A percentile compares a stretch with the other conserved stretches of the same genome.
Evolutionary conservation across 1,140 invertebrate species (phyloP).

Genomic region (Oscheius sp.): DNA sequence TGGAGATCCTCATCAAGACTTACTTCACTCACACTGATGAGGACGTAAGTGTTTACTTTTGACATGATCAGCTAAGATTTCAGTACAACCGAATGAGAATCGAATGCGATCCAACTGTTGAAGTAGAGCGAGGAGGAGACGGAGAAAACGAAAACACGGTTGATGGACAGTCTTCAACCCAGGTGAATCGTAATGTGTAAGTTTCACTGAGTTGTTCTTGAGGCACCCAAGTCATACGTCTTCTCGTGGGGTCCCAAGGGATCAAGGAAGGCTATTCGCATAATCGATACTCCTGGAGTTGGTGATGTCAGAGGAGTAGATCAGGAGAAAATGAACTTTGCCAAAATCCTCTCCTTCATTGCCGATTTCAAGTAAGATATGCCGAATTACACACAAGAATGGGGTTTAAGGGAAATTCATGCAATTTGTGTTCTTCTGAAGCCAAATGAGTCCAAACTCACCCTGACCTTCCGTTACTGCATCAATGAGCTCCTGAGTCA

Average conservation of each 20-base stretch:
- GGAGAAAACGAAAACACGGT: not conserved
- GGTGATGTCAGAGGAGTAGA: conserved; percentile 44
- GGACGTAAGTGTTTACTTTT: conserved; percentile 26
- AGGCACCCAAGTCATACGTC: conserved; percentile 10
- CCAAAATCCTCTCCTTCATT: conserved; percentile 33
- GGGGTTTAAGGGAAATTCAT: conserved; percentile 30
- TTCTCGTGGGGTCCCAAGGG: conserved; percentile 1
- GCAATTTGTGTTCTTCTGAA: conserved; percentile 52
- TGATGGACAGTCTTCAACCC: conserved; percentile 32
- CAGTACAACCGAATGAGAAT: not conserved
- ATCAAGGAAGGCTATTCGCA: not conserved
- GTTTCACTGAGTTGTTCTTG: too few relatives aligned
- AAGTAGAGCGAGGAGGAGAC: not conserved
- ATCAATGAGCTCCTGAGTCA: conserved; percentile 48
- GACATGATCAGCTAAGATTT: not conserved
- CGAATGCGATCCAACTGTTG: not conserved
- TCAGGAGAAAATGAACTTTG: conserved; percentile 42
- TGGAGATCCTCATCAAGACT: conserved; percentile 11
- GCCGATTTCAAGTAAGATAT: not conserved
- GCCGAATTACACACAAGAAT: not conserved
- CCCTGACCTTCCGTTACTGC: conserved; percentile 49
- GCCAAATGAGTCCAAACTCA: conserved; percentile 44
- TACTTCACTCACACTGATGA: conserved; percentile 20
- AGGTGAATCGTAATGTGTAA: too few relatives aligned
- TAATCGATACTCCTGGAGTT: conserved; percentile 46